Conservation (phyloP, 64 coral and sea anemone species). For the Montipora cactus region DNA sequence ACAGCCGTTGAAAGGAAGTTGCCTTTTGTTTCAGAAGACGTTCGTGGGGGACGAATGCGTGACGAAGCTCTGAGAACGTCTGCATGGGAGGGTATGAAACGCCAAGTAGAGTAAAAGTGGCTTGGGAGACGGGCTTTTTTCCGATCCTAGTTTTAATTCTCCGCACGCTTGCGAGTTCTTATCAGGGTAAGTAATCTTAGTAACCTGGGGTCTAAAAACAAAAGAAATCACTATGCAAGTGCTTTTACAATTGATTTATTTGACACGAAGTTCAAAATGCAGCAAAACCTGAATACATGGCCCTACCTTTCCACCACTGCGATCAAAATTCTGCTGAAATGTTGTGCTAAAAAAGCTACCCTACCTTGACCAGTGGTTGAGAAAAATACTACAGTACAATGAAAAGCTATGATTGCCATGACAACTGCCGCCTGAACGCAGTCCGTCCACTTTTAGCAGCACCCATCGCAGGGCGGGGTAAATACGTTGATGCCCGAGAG, state of each 20-base stretch:
- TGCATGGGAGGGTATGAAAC: too few species aligned
- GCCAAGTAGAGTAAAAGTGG: too few species aligned
- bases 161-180: too few species aligned
- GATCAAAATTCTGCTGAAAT: not conserved
- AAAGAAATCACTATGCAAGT: not conserved
- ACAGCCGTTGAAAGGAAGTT: too few species aligned
- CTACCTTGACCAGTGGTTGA: conserved; percentile 12
- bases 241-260: not conserved
- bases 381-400: not conserved
- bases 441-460: not conserved
- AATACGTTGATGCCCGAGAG: too few species aligned
- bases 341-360: not conserved
- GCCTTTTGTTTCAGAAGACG: too few species aligned
- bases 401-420: not conserved
- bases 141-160: not conserved
- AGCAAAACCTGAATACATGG: conserved; percentile 33
- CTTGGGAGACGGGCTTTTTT: too few species aligned
- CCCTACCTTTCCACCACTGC: conserved; percentile 34
- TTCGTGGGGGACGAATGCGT: too few species aligned
- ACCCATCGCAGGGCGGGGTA: too few species aligned
- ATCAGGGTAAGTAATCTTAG: too few species aligned
- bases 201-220: not conserved
- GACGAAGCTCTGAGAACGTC: too few species aligned
- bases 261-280: not conserved
- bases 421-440: not conserved